These are phyloP conservation scores for Odontophorus gujanensis DNA, from an alignment of 2,113 vertebrate species.

Conservation along the genomic window DNA sequence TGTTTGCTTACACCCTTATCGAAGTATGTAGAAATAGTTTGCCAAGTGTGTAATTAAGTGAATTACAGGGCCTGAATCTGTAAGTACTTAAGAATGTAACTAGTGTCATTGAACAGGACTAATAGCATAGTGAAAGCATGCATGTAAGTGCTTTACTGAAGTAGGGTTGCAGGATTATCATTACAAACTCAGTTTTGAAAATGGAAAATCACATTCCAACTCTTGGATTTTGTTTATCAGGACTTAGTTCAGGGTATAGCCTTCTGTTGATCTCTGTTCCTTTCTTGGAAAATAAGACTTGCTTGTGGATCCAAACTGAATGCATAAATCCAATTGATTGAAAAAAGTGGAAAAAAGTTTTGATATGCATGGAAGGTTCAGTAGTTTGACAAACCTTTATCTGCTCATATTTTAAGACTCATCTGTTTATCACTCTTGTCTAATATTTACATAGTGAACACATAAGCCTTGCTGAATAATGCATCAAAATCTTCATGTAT, in stretches of 20 bases:
- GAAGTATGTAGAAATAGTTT: slow-evolving; percentile 46
- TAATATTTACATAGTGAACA: neutral
- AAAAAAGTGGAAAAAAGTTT: no score
- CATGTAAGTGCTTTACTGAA: neutral
- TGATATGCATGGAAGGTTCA: neutral
- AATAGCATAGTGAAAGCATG: neutral
- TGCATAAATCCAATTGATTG: neutral
- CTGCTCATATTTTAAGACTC: neutral
- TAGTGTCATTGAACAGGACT: neutral
- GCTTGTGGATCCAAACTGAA: neutral
- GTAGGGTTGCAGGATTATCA: neutral
- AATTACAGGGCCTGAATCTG: slow-evolving; percentile 8
- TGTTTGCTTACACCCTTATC: neutral
- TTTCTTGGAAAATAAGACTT: neutral
- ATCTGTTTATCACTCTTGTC: neutral
- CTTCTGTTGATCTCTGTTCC: neutral
- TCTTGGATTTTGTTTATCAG: neutral
- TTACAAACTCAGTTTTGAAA: neutral
- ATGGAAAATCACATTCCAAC: neutral
- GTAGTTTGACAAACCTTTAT: neutral
- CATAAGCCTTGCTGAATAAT: neutral
- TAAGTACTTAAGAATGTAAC: neutral
- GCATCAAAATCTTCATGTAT: neutral
- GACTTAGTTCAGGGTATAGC: accelerated
- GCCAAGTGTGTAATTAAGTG: slow-evolving; percentile 43